Evolutionary conservation across 2,888 invertebrate genomes (phyloP).

Genomic region (Ophion costatus): DNA sequence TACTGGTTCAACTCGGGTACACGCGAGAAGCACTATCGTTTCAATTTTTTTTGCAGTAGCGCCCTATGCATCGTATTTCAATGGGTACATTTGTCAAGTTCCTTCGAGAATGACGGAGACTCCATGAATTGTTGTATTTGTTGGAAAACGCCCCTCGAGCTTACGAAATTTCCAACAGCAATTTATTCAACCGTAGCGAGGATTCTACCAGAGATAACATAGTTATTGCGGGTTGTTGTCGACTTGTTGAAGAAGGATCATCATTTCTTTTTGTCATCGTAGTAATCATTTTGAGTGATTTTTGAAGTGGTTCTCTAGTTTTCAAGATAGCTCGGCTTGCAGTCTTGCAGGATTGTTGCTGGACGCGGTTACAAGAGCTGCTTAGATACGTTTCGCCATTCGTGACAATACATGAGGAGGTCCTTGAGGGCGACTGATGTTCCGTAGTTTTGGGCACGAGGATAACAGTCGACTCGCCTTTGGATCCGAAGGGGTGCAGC

Average conservation of each 20-base stretch:
- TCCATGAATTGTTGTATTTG: neutral
- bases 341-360: neutral
- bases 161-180: neutral
- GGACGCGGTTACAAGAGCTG: neutral
- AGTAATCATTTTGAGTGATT: neutral
- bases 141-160: neutral
- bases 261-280: neutral
- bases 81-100: neutral
- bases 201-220: neutral
- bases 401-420: conserved; percentile 5
- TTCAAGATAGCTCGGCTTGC: neutral
- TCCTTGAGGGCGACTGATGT: conserved; percentile 3
- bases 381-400: conserved; percentile 1
- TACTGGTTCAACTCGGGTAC: neutral
- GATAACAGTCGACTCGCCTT: conserved; percentile 11
- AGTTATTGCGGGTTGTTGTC: neutral
- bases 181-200: neutral
- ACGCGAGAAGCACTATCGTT: neutral
- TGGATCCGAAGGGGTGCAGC: conserved; percentile 22
- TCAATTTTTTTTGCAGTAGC: neutral
- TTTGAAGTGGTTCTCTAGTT: neutral
- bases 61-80: no score
- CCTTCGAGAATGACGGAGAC: neutral
- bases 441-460: neutral
- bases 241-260: neutral